phyloP scores from a whole-genome alignment of 2,888 invertebrate species.

The Crematogaster levior region DNA sequence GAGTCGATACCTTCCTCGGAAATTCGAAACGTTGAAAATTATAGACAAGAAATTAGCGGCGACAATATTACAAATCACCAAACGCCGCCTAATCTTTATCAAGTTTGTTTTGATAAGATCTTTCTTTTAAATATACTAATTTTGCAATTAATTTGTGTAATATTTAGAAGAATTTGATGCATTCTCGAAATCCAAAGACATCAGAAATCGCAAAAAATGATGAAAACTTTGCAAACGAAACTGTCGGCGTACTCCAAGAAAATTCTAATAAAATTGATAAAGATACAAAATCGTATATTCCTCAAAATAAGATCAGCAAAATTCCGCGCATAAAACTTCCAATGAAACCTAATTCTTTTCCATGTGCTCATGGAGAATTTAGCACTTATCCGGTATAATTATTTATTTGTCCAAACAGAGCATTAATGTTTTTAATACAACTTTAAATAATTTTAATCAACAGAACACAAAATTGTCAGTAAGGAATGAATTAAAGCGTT shows the following conservation, averaged over 20 bases:
- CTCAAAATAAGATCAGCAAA: constrained; percentile 58
- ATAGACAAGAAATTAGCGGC: neutral
- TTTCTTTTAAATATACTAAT: neutral
- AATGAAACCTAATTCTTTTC: constrained; percentile 42
- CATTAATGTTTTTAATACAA: neutral
- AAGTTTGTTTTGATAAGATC: constrained; percentile 12
- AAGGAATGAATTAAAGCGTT: neutral
- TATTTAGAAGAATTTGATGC: neutral
- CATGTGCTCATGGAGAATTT: neutral
- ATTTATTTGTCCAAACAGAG: neutral
- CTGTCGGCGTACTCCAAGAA: neutral
- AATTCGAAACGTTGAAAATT: neutral
- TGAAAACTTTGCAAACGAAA: neutral
- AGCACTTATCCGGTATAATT: neutral
- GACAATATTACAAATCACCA: neutral
- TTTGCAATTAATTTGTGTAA: neutral
- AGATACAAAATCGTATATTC: neutral
- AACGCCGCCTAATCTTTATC: neutral
- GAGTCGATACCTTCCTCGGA: neutral
- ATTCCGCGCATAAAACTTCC: constrained; percentile 66
- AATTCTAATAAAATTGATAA: constrained; percentile 3
- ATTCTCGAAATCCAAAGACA: neutral
- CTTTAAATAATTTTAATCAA: constrained; percentile 13
- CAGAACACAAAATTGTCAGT: constrained; percentile 15
- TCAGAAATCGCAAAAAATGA: neutral